phyloP scores from a whole-genome alignment of 2,888 invertebrate species.

The Drosophila differens region DNA sequence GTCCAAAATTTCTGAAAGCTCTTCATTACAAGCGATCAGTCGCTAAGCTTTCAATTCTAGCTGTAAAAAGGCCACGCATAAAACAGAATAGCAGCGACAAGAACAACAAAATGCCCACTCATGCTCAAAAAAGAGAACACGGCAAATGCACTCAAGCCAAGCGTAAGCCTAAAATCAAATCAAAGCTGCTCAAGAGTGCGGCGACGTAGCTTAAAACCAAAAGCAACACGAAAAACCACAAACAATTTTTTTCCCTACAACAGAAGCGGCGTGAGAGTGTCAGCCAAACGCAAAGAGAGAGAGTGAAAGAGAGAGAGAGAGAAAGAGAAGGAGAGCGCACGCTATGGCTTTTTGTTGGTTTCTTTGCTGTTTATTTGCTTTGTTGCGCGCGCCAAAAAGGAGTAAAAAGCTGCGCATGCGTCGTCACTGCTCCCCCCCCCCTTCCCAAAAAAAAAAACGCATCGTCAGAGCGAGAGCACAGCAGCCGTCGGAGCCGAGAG shows the following conservation, averaged over 20 bases:
- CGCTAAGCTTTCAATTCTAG: conserved; percentile 42
- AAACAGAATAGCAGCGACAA: neutral
- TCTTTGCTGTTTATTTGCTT: conserved; percentile 18
- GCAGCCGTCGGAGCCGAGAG: conserved; percentile 37
- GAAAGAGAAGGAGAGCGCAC: conserved; percentile 25
- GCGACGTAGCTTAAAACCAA: conserved; percentile 25
- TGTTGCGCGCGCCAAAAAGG: conserved; percentile 55
- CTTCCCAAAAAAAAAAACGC: conserved; percentile 27
- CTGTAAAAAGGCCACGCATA: conserved; percentile 27
- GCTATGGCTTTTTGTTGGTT: conserved; percentile 34
- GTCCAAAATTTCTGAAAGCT: neutral
- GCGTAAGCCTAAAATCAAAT: conserved; percentile 60
- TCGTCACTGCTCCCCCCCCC: conserved; percentile 35
- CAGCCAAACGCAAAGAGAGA: conserved; percentile 27
- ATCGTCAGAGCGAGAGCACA: conserved; percentile 54
- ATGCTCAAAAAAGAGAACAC: conserved; percentile 33
- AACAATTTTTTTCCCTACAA: conserved; percentile 66
- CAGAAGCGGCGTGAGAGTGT: conserved; percentile 14
- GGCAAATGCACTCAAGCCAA: conserved; percentile 66
- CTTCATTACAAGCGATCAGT: neutral
- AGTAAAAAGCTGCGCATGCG: conserved; percentile 78
- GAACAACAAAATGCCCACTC: conserved; percentile 35
- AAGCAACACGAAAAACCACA: conserved; percentile 70
- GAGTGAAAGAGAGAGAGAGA: conserved; percentile 25
- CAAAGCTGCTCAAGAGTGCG: conserved; percentile 72